Conservation (phyloP, 2,113 vertebrate genomes). For the Nematolebias whitei region DNA sequence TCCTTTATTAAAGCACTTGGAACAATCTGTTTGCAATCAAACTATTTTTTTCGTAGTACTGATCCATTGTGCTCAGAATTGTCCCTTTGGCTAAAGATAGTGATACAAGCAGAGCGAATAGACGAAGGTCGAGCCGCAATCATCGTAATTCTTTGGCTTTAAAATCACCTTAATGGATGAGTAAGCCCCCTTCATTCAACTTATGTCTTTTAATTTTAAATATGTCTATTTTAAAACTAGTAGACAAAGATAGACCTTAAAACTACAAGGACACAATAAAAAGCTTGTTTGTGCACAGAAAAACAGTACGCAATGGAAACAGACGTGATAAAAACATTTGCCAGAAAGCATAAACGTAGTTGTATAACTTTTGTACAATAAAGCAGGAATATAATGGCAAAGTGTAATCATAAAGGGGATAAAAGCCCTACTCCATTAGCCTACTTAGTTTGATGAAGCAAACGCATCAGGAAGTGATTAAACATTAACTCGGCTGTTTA, state of each 20-base stretch:
- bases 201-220: not conserved
- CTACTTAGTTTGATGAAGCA: conserved; percentile 47
- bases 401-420: not conserved
- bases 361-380: no score
- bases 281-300: not conserved
- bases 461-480: conserved; percentile 47
- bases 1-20: not conserved
- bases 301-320: not conserved
- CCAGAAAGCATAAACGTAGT: not conserved
- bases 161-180: not conserved
- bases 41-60: not conserved
- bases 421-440: not conserved
- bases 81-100: not conserved
- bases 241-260: not conserved
- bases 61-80: not conserved
- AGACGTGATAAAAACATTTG: not conserved
- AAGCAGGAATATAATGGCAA: not conserved
- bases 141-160: not conserved
- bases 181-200: not conserved
- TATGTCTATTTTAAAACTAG: not conserved
- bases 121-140: not conserved
- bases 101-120: not conserved
- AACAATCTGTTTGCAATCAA: not conserved
- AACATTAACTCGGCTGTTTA: conserved; percentile 48
- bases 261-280: not conserved